These are phyloP conservation scores for Meteorus sp. DNA, from an alignment of 1,140 invertebrate genomes.

Conservation along the genomic window DNA sequence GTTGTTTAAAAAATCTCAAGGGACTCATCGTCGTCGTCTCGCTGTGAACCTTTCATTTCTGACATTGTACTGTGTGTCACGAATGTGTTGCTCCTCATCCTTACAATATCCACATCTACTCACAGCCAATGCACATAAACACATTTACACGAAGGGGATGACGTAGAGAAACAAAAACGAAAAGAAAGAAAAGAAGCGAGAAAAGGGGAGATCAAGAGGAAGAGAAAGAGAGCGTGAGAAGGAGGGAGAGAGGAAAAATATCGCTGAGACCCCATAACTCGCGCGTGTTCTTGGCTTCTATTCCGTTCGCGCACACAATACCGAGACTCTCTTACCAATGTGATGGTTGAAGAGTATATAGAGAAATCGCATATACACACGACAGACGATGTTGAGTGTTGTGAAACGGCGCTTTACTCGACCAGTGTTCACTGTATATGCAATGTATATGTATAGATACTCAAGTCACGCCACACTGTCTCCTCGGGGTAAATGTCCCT, in stretches of 20 bases:
- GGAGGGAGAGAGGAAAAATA: neutral
- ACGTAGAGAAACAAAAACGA: no score
- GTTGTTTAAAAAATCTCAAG: slow-evolving; percentile 18
- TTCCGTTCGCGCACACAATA: neutral
- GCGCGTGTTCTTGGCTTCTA: no score
- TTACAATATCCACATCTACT: no score
- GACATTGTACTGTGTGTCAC: slow-evolving; percentile 6
- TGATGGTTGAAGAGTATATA: no score
- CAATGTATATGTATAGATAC: no score
- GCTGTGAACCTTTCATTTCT: neutral
- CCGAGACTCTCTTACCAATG: no score
- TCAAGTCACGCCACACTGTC: slow-evolving; percentile 15
- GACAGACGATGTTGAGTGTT: slow-evolving; percentile 16
- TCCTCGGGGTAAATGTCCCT: slow-evolving; percentile 10
- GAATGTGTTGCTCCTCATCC: neutral
- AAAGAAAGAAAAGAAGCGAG: neutral
- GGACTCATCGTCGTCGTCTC: neutral
- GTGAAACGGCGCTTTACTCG: slow-evolving; percentile 13
- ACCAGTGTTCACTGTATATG: no score
- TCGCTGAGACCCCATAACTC: no score
- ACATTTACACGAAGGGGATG: no score
- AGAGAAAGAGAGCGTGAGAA: neutral
- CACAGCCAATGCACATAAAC: no score
- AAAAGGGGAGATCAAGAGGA: neutral
- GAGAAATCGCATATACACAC: slow-evolving; percentile 17